Conservation (phyloP, 1,140 invertebrate genomes). For the Batillaria attramentaria region DNA sequence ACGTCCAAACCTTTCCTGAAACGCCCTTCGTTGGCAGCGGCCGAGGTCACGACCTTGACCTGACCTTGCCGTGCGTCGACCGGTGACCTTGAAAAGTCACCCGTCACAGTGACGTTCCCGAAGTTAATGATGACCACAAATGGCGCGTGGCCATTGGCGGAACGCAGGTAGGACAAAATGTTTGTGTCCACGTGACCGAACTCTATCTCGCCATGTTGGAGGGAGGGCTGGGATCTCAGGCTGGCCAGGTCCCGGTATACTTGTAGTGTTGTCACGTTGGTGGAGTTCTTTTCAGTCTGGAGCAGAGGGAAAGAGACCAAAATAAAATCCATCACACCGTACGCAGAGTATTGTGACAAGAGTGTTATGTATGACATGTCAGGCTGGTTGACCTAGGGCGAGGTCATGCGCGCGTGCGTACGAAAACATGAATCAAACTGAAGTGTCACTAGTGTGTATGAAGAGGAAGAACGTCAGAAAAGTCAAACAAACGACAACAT, state of each 20-base stretch:
- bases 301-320: too few species aligned
- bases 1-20: background rate
- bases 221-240: conserved; percentile 29
- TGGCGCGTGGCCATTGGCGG: background rate
- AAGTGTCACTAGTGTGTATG: too few species aligned
- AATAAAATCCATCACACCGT: too few species aligned
- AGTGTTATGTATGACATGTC: too few species aligned
- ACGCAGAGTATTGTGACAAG: too few species aligned
- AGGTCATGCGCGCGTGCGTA: too few species aligned
- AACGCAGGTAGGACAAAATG: conserved; percentile 36
- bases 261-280: conserved; percentile 21
- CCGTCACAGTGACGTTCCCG: background rate
- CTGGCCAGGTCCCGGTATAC: conserved; percentile 36
- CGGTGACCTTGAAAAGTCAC: conserved; percentile 16
- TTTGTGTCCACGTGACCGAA: conserved; percentile 23
- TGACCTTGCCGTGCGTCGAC: background rate
- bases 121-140: conserved; percentile 35
- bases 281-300: conserved; percentile 28
- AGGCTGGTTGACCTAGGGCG: too few species aligned
- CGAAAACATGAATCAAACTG: too few species aligned
- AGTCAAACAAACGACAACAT: too few species aligned
- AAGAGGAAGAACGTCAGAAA: too few species aligned
- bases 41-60: conserved; percentile 22
- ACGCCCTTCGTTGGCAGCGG: background rate
- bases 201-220: conserved; percentile 26